Percentiles rank a stretch among this genome's conserved stretches.
phyloP scores from a whole-genome alignment of 2,888 invertebrate species.

The Drosophila barbarae region DNA sequence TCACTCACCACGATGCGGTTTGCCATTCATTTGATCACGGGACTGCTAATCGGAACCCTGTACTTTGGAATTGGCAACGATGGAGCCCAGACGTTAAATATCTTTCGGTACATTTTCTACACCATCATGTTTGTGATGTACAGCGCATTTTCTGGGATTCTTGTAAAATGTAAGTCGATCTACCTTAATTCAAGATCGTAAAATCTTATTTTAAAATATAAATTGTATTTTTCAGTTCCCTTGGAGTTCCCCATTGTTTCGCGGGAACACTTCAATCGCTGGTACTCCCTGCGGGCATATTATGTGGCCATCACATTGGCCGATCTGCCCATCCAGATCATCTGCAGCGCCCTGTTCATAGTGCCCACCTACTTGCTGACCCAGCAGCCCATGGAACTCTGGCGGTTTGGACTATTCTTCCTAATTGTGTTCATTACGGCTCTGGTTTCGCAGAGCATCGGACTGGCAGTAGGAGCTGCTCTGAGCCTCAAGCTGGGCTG shows the following conservation, averaged over 20 bases:
- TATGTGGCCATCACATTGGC: constrained; percentile 89
- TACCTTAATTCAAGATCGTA: not conserved
- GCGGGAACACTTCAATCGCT: constrained; percentile 92
- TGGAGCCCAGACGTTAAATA: constrained; percentile 89
- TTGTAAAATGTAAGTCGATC: constrained; percentile 90
- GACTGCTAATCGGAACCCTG: constrained; percentile 89
- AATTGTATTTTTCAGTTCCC: constrained; percentile 83
- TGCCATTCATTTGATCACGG: constrained; percentile 89
- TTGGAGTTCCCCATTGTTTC: constrained; percentile 89
- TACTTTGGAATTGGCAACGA: constrained; percentile 93
- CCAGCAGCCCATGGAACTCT: constrained; percentile 88
- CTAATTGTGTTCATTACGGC: constrained; percentile 88
- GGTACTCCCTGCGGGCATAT: constrained; percentile 92
- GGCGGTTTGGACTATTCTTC: constrained; percentile 86
- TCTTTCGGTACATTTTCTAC: constrained; percentile 94
- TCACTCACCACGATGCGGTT: constrained; percentile 88
- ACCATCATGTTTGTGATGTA: constrained; percentile 96
- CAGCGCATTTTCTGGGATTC: constrained; percentile 93
- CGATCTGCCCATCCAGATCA: constrained; percentile 89
- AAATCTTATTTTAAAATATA: not conserved
- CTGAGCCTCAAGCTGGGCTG: constrained; percentile 92
- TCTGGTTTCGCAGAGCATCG: constrained; percentile 91
- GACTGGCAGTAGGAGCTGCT: constrained; percentile 90
- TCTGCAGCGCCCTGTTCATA: constrained; percentile 88
- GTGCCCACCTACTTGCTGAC: constrained; percentile 92